Conservation (phyloP, 2,797 vertebrate genomes). For the Anabas testudineus region DNA sequence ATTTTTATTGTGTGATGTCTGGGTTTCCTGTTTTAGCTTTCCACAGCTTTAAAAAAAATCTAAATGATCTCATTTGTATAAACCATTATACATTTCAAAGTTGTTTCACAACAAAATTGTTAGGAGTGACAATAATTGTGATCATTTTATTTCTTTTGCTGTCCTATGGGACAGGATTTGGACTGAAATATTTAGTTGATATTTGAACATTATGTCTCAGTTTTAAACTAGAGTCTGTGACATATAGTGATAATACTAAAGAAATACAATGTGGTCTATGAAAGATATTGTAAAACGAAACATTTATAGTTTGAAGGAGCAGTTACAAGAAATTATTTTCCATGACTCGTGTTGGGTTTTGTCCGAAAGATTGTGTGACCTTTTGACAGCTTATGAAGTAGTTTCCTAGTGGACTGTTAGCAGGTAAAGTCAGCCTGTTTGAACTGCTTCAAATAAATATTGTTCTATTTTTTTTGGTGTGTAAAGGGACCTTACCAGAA, state of each 20-base stretch:
- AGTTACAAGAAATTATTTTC: constrained; percentile 56
- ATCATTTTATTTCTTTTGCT: constrained; percentile 43
- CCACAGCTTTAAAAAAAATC: constrained; percentile 43
- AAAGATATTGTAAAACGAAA: constrained; percentile 52
- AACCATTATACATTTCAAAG: constrained; percentile 39
- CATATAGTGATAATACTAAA: constrained; percentile 33
- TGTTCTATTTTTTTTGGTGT: constrained; percentile 79
- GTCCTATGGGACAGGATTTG: constrained; percentile 33
- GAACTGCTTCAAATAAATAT: constrained; percentile 75
- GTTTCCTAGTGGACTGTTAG: constrained; percentile 52
- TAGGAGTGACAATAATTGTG: constrained; percentile 53
- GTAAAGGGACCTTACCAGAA: constrained; percentile 79
- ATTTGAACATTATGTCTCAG: constrained; percentile 50
- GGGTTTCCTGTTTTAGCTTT: constrained; percentile 35
- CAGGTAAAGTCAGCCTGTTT: constrained; percentile 50
- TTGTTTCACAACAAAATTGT: constrained; percentile 31
- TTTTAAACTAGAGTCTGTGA: constrained; percentile 56
- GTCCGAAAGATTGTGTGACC: constrained; percentile 49
- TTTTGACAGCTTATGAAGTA: constrained; percentile 50
- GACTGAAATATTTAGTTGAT: constrained; percentile 55
- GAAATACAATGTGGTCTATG: constrained; percentile 33
- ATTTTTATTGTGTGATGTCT: constrained; percentile 26
- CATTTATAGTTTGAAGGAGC: constrained; percentile 53
- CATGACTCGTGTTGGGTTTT: constrained; percentile 50
- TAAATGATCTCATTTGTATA: constrained; percentile 26